These are phyloP conservation scores for Agapetus fuscipes DNA, from an alignment of 2,888 invertebrate genomes.

Conservation along the genomic window DNA sequence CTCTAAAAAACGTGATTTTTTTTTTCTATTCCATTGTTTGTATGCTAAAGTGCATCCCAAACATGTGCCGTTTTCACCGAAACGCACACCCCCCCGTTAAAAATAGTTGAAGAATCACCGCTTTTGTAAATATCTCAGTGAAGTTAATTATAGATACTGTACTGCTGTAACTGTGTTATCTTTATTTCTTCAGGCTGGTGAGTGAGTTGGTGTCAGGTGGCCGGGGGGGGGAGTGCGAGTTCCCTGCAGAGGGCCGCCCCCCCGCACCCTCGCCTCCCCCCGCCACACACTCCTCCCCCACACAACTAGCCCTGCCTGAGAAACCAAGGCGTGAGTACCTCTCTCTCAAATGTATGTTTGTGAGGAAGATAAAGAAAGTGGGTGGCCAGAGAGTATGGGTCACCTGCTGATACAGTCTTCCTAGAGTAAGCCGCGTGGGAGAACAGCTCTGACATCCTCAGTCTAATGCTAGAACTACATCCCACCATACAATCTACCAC, in stretches of 20 bases:
- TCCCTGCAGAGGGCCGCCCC: slow-evolving; percentile 29
- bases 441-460: neutral
- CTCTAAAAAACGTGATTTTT: too few relatives aligned
- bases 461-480: neutral
- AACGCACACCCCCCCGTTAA: too few relatives aligned
- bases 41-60: too few relatives aligned
- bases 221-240: slow-evolving; percentile 31
- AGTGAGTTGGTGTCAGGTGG: slow-evolving; percentile 30
- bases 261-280: slow-evolving; percentile 28
- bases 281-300: slow-evolving; percentile 25
- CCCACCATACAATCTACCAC: neutral
- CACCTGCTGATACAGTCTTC: neutral
- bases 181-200: too few relatives aligned
- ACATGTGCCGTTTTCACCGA: too few relatives aligned
- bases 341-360: neutral
- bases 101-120: too few relatives aligned
- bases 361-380: neutral
- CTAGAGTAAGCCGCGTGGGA: neutral
- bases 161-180: too few relatives aligned
- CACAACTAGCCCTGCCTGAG: slow-evolving; percentile 22
- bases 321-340: slow-evolving; percentile 33
- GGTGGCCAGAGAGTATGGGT: neutral
- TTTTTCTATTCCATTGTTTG: too few relatives aligned
- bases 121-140: too few relatives aligned
- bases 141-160: too few relatives aligned